phyloP scores from a whole-genome alignment of 2,888 invertebrate genomes.

The Synergus itoensis region DNA sequence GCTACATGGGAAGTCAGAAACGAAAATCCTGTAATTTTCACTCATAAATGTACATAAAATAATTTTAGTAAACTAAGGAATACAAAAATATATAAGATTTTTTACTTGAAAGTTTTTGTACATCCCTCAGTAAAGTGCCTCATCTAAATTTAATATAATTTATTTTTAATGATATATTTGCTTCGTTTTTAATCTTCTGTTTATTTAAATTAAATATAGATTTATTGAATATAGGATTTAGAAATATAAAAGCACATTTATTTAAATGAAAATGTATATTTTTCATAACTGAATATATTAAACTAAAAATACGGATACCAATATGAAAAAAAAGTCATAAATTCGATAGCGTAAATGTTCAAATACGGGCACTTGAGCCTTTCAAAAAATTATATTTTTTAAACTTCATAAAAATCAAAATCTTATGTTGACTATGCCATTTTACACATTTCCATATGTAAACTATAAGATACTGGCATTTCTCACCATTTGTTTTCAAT shows the following conservation, averaged over 20 bases:
- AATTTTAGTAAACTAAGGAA: neutral
- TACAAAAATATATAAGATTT: neutral
- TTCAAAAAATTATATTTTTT: neutral
- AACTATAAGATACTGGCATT: neutral
- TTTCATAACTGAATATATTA: conserved; percentile 5
- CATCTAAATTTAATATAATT: too few relatives aligned
- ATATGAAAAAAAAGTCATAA: neutral
- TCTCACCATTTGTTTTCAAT: neutral
- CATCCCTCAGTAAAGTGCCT: neutral
- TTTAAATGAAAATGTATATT: conserved; percentile 8
- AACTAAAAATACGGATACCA: neutral
- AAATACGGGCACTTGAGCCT: neutral
- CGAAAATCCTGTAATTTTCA: conserved; percentile 15
- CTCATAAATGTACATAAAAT: conserved; percentile 17
- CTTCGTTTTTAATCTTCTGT: neutral
- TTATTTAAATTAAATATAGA: too few relatives aligned
- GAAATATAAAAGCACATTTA: neutral
- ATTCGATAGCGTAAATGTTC: neutral
- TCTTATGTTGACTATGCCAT: neutral
- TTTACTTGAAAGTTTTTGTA: neutral
- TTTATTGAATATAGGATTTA: neutral
- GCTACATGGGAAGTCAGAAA: conserved; percentile 83
- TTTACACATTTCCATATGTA: conserved; percentile 1
- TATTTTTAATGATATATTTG: too few relatives aligned
- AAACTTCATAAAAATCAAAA: neutral